Evolutionary conservation across 2,797 vertebrate species (phyloP), one percentile per base, ranked within the genome.

Genomic region (Falco naumanni): DNA sequence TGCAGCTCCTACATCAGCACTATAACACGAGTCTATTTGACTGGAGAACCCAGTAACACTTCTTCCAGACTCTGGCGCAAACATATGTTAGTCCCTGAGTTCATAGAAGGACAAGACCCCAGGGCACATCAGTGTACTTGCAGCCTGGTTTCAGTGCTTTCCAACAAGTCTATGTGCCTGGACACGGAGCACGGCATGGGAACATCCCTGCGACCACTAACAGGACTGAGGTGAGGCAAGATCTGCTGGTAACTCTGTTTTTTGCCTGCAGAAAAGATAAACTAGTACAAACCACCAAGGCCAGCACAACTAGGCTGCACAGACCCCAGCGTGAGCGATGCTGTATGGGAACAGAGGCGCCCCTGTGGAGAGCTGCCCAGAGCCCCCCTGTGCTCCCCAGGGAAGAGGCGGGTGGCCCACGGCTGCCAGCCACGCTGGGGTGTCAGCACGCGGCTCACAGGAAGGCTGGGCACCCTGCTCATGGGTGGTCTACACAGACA

Each of bases 161-260:
- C n/a, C 45, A 54, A 4, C 8, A 3, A 6, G 18, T 2, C 6
- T 2, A 0, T 1, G 13, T 13, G 31, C 50, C 84, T 13, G 47
- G 37, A 24, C 45, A 56, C 0, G 1, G 21, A 39, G 31, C 37
- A 10, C 33, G 1, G 2, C 21, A 64, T 21, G 75, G 63, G 57
- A 63, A 64, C 20, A 74, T 10, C 31, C 20, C 41, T 29, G 37
- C 11, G 70, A 33, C 11, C 37, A 20, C 47, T 53, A 41, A 6
- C 31, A 28, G 43, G 9, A 5, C 25, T 9, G 51, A 34, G 28
- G 6, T 6, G 24, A 87, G n/a, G 13, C 31, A 10, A 4, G 3
- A 16, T 14, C 29, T 33, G 48, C 39, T 17, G 11, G 6, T 1
- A 39, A 26, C 8, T n/a, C n/a, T 22, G 11, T 2, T 5, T 11